Conservation (phyloP, 2,797 vertebrate species). For the Epinephelus malabaricus region DNA sequence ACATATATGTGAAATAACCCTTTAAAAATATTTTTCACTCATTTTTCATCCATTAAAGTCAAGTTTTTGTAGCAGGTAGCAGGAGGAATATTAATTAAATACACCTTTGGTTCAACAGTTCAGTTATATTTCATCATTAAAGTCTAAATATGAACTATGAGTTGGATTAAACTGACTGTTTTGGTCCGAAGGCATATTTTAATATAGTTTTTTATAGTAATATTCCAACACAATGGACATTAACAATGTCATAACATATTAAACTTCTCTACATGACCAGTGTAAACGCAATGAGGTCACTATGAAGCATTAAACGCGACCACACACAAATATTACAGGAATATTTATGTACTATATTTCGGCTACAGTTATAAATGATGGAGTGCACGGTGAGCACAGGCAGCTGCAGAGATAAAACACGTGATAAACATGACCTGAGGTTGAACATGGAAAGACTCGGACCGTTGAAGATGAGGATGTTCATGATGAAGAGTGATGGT, state of each 20-base stretch:
- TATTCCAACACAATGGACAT: not conserved
- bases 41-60: not conserved
- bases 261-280: not conserved
- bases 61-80: not conserved
- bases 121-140: not conserved
- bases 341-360: not conserved
- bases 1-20: not conserved
- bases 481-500: conserved; percentile 12
- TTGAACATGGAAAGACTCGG: not conserved
- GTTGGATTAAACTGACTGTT: not conserved
- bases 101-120: not conserved
- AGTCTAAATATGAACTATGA: not conserved
- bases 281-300: not conserved
- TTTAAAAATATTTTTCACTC: not conserved
- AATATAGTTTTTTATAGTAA: not conserved
- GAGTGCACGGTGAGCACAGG: not conserved
- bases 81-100: not conserved
- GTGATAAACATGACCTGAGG: not conserved
- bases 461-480: conserved; percentile 32
- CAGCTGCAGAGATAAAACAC: fast-evolving
- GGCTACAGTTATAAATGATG: not conserved
- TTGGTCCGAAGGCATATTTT: not conserved
- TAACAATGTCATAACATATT: not conserved
- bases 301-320: not conserved
- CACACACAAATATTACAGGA: fast-evolving